Conservation (phyloP, 2,797 vertebrate species). For the Malurus leucopterus region DNA sequence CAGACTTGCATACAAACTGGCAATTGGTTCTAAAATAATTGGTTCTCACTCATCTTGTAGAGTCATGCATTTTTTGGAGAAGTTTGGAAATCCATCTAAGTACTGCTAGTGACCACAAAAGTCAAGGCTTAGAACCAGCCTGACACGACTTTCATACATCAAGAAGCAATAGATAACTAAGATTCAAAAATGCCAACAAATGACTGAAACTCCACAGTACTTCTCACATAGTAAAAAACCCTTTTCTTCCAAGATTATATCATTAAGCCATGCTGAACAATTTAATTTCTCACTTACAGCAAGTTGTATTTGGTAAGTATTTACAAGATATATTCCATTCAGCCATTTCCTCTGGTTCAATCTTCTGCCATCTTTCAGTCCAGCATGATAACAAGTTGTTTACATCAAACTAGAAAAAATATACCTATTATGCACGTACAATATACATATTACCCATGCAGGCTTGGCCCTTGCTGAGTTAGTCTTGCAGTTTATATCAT, state of each 20-base stretch:
- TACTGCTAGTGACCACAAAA: neutral
- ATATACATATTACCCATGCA: neutral
- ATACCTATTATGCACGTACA: neutral
- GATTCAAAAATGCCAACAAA: neutral
- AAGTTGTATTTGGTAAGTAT: neutral
- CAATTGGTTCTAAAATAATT: neutral
- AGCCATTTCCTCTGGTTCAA: neutral
- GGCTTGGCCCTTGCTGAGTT: neutral
- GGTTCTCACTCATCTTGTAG: neutral
- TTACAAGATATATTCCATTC: neutral
- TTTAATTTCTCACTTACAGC: neutral
- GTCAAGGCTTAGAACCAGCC: neutral
- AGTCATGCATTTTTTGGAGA: neutral
- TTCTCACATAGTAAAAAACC: neutral
- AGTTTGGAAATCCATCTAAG: neutral
- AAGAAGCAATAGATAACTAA: neutral
- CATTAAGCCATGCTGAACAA: neutral
- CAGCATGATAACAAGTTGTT: neutral
- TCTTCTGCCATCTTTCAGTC: neutral
- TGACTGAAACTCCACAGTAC: neutral
- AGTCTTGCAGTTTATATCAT: slow-evolving; percentile 38
- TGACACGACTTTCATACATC: neutral
- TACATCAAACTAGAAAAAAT: neutral
- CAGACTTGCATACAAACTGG: neutral
- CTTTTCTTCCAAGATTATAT: neutral